phyloP scores from a whole-genome alignment of 37 sponge, comb jelly and placozoan species.

The Hormiphora californensis region DNA sequence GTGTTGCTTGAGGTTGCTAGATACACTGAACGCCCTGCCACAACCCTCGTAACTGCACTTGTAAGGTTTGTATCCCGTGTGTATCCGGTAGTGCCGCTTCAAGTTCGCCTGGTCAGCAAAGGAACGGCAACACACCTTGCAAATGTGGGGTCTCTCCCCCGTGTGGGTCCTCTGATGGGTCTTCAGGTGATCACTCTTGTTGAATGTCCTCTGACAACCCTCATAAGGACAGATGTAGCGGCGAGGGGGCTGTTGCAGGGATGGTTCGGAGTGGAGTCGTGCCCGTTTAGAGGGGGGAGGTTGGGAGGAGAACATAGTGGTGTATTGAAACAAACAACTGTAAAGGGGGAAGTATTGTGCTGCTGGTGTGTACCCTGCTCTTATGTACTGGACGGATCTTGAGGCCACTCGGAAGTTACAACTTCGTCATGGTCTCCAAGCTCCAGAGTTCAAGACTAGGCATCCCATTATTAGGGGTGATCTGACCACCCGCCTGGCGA shows the following conservation, averaged over 20 bases:
- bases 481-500: no score
- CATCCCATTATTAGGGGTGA: no score
- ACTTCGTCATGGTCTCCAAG: no score
- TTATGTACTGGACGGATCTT: no score
- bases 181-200: conserved; percentile 22
- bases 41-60: conserved; percentile 12
- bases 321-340: no score
- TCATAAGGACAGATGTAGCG: neutral
- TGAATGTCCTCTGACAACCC: neutral
- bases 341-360: no score
- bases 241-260: no score
- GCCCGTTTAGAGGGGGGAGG: conserved; percentile 4
- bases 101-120: conserved; percentile 46
- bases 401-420: no score
- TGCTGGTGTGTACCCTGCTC: no score
- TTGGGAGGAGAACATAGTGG: no score
- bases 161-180: conserved; percentile 38
- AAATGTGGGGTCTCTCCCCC: conserved; percentile 7
- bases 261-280: neutral
- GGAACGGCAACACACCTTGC: neutral
- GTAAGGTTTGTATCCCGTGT: conserved; percentile 34
- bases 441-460: no score
- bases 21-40: conserved; percentile 34
- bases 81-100: conserved; percentile 19
- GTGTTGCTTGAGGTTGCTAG: conserved; percentile 50